Conservation (phyloP, 1,140 invertebrate species). For the Papilio polytes region DNA sequence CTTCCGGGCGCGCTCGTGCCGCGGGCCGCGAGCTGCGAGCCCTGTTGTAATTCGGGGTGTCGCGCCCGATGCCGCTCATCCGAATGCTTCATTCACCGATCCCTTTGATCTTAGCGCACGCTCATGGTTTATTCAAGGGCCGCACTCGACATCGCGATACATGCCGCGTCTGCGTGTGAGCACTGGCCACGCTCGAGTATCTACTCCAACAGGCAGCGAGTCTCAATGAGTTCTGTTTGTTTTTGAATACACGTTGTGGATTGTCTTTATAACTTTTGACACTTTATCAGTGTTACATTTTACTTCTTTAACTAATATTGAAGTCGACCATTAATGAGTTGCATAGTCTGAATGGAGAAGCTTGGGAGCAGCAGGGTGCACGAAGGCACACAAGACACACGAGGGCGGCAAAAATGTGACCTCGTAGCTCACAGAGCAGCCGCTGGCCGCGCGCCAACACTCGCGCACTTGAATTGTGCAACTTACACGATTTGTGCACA, state of each 20-base stretch:
- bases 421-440: neutral
- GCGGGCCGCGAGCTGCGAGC: neutral
- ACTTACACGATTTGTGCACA: slow-evolving; percentile 2
- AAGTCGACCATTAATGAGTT: neutral
- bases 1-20: neutral
- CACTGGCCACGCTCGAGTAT: neutral
- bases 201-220: neutral
- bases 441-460: neutral
- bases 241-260: neutral
- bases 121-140: neutral
- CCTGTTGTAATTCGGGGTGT: slow-evolving; percentile 7
- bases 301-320: no score
- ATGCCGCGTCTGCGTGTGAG: neutral
- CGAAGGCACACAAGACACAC: neutral
- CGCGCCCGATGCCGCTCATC: neutral
- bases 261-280: neutral
- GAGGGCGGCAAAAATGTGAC: neutral
- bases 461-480: neutral
- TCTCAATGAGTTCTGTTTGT: neutral
- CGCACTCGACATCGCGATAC: neutral
- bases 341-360: neutral
- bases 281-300: neutral
- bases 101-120: slow-evolving; percentile 2
- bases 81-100: neutral
- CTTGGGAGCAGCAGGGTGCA: neutral